A percentile compares a stretch with the other conserved stretches of the same genome.
Evolutionary conservation across 2,113 vertebrate genomes (phyloP).

Genomic region (Agapornis roseicollis): DNA sequence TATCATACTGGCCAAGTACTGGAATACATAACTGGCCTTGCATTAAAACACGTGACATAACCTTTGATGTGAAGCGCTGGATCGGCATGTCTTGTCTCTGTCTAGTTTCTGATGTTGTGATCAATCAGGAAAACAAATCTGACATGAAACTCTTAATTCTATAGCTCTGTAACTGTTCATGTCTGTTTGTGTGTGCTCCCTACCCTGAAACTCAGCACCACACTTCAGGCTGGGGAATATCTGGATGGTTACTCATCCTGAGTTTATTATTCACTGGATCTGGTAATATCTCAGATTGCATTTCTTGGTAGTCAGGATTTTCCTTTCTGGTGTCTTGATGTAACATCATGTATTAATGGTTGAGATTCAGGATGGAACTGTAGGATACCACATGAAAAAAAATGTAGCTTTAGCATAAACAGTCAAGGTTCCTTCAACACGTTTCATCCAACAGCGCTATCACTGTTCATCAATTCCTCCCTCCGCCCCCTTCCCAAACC

Average conservation of each 20-base stretch:
- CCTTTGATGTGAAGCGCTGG: not conserved
- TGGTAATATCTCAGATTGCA: not conserved
- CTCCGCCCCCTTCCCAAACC: not conserved
- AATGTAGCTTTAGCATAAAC: not conserved
- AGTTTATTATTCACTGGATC: slow-evolving; percentile 3
- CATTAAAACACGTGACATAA: not conserved
- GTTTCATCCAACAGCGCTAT: not conserved
- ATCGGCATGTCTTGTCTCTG: not conserved
- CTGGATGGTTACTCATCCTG: not conserved
- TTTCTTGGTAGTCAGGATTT: slow-evolving; percentile 36
- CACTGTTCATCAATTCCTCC: slow-evolving; percentile 7
- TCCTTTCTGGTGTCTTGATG: slow-evolving; percentile 23
- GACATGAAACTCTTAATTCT: not conserved
- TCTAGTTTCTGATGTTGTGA: not conserved
- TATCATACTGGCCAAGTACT: not conserved
- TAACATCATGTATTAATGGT: not conserved
- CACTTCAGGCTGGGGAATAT: not conserved
- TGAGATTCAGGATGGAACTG: not conserved
- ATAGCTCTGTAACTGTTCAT: not conserved
- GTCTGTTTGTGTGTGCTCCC: not conserved
- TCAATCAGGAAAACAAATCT: slow-evolving; percentile 10
- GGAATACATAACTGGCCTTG: not conserved
- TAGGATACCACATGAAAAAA: slow-evolving; percentile 45
- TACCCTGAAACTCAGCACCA: not conserved
- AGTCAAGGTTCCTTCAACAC: not conserved